Base-by-base conservation (phyloP, 2,113 vertebrate species). In the Chloropsis cyanopogon region DNA sequence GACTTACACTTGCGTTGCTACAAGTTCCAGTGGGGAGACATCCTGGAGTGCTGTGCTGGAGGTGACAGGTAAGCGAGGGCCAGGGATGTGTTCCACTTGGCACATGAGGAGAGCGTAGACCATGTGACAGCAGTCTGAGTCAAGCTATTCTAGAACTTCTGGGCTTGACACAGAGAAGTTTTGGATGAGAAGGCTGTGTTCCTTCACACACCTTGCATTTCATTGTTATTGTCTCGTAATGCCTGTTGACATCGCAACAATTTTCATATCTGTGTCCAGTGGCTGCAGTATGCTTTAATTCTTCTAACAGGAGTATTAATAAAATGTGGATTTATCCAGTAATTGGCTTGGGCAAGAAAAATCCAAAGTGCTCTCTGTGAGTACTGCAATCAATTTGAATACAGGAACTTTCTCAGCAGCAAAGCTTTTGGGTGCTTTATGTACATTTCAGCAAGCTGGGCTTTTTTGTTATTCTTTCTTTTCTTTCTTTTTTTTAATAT, bases 41-140 rank as follows among this genome's bases (percentile, higher is more conserved):
- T 99, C 99, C 12, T 99, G 99, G 99, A 99, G 99, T 71, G 98
- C 99, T 61, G 99, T 99, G 87, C 96, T 99, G 91, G 99, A 99
- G 92, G 99, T 99, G 78, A 98, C 99, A 98, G 99, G 99, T 99
- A 96, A 89, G 91, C 0, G 0, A 35, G 20, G 26, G 28, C 22
- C n/a, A 35, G 14, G 56, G 2, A 12, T 41, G 25, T 12, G 53
- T n/a, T 92, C 49, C 64, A 29, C 10, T 22, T 78, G 49, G 16
- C 46, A 69, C 35, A 37, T 3, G 12, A 44, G 52, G 42, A 29
- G 46, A 56, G 4, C 10, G 24, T 28, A 25, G 14, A 5, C 12
- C 53, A 1, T 25, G 9, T 23, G 68, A 41, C 15, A 65, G 17
- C 54, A 61, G 12, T 25, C 54, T 52, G 39, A 82, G 20, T 23